phyloP scores from a whole-genome alignment of 2,888 invertebrate species.

The Conomelus anceps region DNA sequence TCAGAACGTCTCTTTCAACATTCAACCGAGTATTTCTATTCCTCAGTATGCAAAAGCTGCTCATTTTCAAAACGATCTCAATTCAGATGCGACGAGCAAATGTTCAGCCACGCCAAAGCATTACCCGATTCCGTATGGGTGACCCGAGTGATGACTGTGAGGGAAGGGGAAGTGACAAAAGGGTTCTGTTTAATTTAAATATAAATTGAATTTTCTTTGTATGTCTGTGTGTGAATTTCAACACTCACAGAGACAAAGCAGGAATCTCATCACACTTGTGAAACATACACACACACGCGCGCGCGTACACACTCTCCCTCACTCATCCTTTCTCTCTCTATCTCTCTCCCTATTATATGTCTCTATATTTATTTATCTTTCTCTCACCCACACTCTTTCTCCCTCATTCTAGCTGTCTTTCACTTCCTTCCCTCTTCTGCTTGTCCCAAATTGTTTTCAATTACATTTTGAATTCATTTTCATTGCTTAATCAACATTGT shows the following conservation, averaged over 20 bases:
- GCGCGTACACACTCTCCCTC: neutral
- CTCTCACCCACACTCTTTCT: neutral
- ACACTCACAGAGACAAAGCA: neutral
- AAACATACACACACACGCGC: neutral
- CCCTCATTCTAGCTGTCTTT: too few relatives aligned
- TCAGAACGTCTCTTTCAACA: neutral
- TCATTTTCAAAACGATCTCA: neutral
- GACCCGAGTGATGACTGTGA: neutral
- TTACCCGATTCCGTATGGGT: neutral
- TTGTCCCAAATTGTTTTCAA: neutral
- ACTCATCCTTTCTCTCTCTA: too few relatives aligned
- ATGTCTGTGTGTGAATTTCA: neutral
- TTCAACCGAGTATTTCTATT: neutral
- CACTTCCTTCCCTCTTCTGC: neutral
- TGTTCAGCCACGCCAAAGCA: neutral
- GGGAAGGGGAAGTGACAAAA: neutral
- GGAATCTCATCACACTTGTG: neutral
- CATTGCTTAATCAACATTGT: neutral
- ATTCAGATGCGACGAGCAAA: neutral
- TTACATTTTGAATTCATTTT: neutral
- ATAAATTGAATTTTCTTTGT: neutral
- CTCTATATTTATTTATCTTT: too few relatives aligned
- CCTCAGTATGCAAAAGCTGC: too few relatives aligned
- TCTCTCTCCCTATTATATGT: too few relatives aligned
- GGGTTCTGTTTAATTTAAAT: neutral